Conservation (phyloP, 2,113 vertebrate genomes). For the Anhinga anhinga region DNA sequence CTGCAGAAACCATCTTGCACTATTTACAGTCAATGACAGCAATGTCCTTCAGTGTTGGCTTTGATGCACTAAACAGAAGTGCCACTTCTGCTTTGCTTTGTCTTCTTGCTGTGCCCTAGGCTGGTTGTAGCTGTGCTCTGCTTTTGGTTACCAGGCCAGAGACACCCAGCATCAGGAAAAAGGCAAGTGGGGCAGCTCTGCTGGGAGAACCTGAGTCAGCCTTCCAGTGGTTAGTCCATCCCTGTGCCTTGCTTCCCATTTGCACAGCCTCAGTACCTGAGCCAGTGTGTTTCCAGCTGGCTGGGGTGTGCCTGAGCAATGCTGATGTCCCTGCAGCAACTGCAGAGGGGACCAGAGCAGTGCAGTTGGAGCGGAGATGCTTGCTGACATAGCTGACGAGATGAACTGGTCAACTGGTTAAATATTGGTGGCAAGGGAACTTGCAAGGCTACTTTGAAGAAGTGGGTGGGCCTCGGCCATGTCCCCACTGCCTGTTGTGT, state of each 20-base stretch:
- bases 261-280: background rate
- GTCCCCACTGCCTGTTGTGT: background rate
- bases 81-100: background rate
- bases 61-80: background rate
- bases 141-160: background rate
- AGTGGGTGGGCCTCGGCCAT: background rate
- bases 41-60: background rate
- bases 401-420: conserved; percentile 12
- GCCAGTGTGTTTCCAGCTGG: background rate
- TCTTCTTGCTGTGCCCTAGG: background rate
- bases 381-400: conserved; percentile 10
- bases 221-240: background rate
- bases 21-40: background rate
- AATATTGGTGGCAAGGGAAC: conserved; percentile 11
- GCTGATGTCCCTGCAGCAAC: background rate
- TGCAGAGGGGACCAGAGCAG: background rate
- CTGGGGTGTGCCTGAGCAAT: background rate
- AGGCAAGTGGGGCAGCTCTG: rapidly evolving
- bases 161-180: background rate
- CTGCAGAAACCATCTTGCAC: background rate
- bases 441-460: conserved; percentile 23
- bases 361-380: background rate
- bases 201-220: background rate
- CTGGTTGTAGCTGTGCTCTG: background rate
- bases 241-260: background rate